Percentiles rank a stretch among this genome's conserved stretches.
Conservation (phyloP, 64 coral and sea anemone species). For the Acropora yongei region DNA sequence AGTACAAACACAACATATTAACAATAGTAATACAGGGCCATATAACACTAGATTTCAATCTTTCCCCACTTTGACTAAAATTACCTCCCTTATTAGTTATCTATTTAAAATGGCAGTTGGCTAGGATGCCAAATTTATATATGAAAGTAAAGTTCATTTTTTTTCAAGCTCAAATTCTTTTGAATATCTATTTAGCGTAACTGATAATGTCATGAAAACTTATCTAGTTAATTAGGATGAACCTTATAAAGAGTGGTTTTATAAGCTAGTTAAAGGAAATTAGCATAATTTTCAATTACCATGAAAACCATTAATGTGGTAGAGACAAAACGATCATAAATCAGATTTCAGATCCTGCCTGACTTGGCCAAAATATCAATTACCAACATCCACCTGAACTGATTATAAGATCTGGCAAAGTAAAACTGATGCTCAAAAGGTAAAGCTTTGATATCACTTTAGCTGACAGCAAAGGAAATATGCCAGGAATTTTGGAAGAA, state of each 20-base stretch:
- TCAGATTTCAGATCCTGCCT: neutral
- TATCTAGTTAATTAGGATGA: neutral
- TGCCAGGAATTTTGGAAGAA: too few species aligned
- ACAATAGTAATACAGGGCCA: conserved; percentile 2
- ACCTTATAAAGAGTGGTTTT: neutral
- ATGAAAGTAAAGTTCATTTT: neutral
- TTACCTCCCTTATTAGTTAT: neutral
- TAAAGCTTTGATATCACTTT: too few species aligned
- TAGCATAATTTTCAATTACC: neutral
- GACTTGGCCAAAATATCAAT: too few species aligned
- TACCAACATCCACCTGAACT: too few species aligned
- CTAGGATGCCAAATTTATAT: neutral
- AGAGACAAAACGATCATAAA: neutral
- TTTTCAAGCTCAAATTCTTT: neutral
- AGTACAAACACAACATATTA: neutral
- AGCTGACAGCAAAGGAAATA: too few species aligned
- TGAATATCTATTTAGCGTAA: neutral
- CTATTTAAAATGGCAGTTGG: neutral
- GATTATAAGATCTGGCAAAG: too few species aligned
- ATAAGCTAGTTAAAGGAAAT: neutral
- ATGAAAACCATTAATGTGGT: neutral
- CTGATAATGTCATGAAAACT: neutral
- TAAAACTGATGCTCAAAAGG: too few species aligned
- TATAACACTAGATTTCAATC: neutral
- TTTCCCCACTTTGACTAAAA: neutral